phyloP scores from a whole-genome alignment of 92 coral and sea anemone genomes.

The Zoanthus sansibaricus region DNA sequence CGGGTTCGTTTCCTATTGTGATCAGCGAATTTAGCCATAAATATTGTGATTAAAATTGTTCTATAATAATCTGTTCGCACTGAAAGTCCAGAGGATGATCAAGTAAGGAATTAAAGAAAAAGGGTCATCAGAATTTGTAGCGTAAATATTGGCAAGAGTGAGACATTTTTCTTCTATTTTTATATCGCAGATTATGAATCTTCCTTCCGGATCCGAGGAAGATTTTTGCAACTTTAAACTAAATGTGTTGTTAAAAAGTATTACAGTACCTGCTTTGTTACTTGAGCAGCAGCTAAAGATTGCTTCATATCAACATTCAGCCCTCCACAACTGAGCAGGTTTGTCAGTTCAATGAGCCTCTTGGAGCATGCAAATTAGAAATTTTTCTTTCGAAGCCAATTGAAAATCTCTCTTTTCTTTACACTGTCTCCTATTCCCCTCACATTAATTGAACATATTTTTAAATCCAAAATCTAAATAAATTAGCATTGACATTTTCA shows the following conservation, averaged over 20 bases:
- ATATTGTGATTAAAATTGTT: too few species aligned
- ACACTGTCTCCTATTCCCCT: not conserved
- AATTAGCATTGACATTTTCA: not conserved
- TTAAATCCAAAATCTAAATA: conserved; percentile 5
- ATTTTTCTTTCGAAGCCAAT: conserved; percentile 5
- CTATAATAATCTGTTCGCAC: too few species aligned
- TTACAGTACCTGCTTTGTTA: not conserved
- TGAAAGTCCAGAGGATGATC: too few species aligned
- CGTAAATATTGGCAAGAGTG: conserved; percentile 37
- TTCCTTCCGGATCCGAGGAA: conserved; percentile 21
- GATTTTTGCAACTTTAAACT: not conserved
- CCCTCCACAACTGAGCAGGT: not conserved
- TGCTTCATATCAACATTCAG: conserved; percentile 7
- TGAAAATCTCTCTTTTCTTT: not conserved
- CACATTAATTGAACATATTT: conserved; percentile 11
- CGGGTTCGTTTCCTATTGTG: too few species aligned
- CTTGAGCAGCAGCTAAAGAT: conserved; percentile 1
- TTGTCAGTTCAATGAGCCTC: conserved; percentile 9
- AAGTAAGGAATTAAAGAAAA: not conserved
- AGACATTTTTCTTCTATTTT: conserved; percentile 13
- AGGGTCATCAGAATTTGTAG: conserved; percentile 15
- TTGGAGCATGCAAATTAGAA: conserved; percentile 15
- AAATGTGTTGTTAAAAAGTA: conserved; percentile 29
- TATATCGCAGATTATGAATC: conserved; percentile 52
- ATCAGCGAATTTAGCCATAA: too few species aligned